Conservation (phyloP, 1,140 invertebrate genomes). For the Drosophila ambigua region DNA sequence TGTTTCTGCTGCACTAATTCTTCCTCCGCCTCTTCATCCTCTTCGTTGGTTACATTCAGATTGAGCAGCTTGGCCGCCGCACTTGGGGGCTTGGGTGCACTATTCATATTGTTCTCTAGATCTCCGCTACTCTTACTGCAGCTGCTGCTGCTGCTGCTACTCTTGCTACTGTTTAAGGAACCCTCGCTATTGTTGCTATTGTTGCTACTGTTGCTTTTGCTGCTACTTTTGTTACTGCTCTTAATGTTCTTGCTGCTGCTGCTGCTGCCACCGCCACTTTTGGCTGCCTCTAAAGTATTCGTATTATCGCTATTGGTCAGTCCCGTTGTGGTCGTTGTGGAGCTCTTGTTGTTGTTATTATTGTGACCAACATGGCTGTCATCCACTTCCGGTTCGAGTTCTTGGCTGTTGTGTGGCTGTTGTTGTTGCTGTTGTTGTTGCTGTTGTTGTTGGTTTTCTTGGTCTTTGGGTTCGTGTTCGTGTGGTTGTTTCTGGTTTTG, state of each 20-base stretch:
- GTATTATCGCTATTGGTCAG: slow-evolving; percentile 70
- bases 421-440: slow-evolving; percentile 6
- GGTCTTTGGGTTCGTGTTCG: slow-evolving; percentile 40
- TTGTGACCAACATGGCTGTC: slow-evolving; percentile 48
- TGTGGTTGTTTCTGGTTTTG: slow-evolving; percentile 58
- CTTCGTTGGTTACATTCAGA: slow-evolving; percentile 55
- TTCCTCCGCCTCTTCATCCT: slow-evolving; percentile 1
- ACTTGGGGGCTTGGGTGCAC: slow-evolving; percentile 48
- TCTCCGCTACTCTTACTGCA: slow-evolving; percentile 14
- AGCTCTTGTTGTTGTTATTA: slow-evolving; percentile 45
- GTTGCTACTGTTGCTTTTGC: slow-evolving; percentile 10
- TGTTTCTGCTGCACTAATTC: not conserved
- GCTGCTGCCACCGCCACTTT: slow-evolving; percentile 26
- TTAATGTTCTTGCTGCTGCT: slow-evolving; percentile 23
- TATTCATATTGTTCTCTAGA: slow-evolving; percentile 71
- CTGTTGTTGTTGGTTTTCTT: not conserved
- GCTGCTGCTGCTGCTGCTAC: slow-evolving; percentile 45
- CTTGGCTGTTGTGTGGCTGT: slow-evolving; percentile 20
- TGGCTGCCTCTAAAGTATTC: slow-evolving; percentile 42
- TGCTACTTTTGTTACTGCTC: slow-evolving; percentile 29
- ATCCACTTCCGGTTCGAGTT: slow-evolving; percentile 46
- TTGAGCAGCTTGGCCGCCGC: slow-evolving; percentile 51
- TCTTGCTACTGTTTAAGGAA: slow-evolving; percentile 58
- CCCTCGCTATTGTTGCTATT: slow-evolving; percentile 5
- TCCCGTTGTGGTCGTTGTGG: slow-evolving; percentile 43